phyloP scores from a whole-genome alignment of 2,113 vertebrate genomes.

The Chiloscyllium plagiosum region DNA sequence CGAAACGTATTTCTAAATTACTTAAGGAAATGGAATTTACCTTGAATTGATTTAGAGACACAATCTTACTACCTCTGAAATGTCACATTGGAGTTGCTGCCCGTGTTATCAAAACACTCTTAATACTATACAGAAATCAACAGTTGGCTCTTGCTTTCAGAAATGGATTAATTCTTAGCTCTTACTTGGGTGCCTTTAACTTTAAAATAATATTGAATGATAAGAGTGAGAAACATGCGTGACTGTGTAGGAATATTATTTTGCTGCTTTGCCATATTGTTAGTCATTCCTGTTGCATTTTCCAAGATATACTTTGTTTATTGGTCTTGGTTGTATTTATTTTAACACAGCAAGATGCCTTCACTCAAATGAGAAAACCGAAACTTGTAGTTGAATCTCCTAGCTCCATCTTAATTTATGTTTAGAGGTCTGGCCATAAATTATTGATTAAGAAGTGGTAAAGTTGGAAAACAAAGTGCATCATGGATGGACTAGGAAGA shows the following conservation, averaged over 20 bases:
- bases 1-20: constrained; percentile 5
- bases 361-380: neutral
- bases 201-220: neutral
- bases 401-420: neutral
- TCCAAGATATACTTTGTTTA: too few species aligned
- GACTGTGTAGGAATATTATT: neutral
- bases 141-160: neutral
- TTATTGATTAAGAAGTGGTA: neutral
- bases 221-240: neutral
- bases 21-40: constrained; percentile 33
- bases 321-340: neutral
- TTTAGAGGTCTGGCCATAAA: neutral
- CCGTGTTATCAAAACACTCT: constrained; percentile 34
- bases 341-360: neutral
- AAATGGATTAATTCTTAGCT: neutral
- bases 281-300: neutral
- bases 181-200: constrained; percentile 1
- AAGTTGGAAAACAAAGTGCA: neutral
- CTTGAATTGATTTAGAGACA: constrained; percentile 34
- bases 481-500: neutral
- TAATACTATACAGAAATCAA: constrained; percentile 10
- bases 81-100: constrained; percentile 23
- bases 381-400: neutral
- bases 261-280: neutral
- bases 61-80: constrained; percentile 32